These are phyloP conservation scores for Volucella inflata DNA, from an alignment of 2,888 invertebrate genomes.

Conservation along the genomic window DNA sequence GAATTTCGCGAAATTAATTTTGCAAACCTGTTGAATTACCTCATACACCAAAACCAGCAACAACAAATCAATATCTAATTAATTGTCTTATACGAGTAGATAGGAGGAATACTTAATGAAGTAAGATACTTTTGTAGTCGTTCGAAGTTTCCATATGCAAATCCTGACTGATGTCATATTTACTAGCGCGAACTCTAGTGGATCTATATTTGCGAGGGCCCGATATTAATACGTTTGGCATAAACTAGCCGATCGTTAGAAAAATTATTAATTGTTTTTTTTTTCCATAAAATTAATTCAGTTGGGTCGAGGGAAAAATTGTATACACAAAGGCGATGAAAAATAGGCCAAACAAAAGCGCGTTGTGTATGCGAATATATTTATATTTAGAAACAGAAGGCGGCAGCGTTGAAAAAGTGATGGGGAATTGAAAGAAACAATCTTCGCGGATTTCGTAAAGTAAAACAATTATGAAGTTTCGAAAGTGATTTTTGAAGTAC, in stretches of 20 bases:
- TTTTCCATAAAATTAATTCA: slow-evolving; percentile 63
- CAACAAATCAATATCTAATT: slow-evolving; percentile 35
- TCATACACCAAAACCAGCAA: slow-evolving; percentile 26
- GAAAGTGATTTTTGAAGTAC: too few species aligned
- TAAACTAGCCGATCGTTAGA: slow-evolving; percentile 23
- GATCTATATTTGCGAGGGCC: slow-evolving; percentile 12
- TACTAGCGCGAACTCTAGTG: slow-evolving; percentile 9
- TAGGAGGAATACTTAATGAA: slow-evolving; percentile 59
- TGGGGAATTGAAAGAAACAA: background rate
- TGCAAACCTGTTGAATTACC: slow-evolving; percentile 53
- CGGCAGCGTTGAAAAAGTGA: background rate
- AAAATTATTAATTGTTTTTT: slow-evolving; percentile 50
- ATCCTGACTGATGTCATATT: slow-evolving; percentile 64
- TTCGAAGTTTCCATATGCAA: slow-evolving; percentile 47
- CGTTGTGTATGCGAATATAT: slow-evolving; percentile 22
- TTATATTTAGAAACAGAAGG: slow-evolving; percentile 35
- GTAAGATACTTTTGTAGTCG: background rate
- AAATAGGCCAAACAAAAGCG: slow-evolving; percentile 19
- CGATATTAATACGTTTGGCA: slow-evolving; percentile 20
- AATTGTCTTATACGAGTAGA: slow-evolving; percentile 63
- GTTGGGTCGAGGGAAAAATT: slow-evolving; percentile 32
- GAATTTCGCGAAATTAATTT: background rate
- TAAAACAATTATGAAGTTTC: too few species aligned
- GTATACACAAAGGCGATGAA: background rate
- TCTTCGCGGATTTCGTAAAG: too few species aligned